These are phyloP conservation scores for Terrapene triunguis DNA, from an alignment of 2,113 vertebrate species.

Conservation along the genomic window DNA sequence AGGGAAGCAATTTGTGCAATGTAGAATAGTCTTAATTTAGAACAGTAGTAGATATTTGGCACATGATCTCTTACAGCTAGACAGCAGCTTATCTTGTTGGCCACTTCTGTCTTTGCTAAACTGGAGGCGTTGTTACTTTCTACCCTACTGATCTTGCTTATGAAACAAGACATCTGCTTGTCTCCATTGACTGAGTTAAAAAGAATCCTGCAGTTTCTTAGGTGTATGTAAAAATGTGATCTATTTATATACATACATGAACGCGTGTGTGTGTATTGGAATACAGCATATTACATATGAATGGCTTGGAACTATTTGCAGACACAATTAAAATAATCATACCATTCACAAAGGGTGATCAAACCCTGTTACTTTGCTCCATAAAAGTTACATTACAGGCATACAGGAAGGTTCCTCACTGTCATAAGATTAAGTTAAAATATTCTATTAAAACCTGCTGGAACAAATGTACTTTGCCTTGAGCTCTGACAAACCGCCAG, in stretches of 20 bases:
- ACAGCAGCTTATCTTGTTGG: not conserved
- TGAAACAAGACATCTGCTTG: not conserved
- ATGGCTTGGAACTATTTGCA: not conserved
- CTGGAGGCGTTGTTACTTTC: not conserved
- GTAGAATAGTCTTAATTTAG: constrained; percentile 15
- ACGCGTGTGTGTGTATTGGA: not conserved
- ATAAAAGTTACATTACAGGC: not conserved
- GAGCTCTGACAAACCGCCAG: not conserved
- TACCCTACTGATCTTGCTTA: not conserved
- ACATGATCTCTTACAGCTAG: not conserved
- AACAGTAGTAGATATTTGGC: not conserved
- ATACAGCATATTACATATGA: not conserved
- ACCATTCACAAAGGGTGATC: not conserved
- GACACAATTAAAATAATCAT: not conserved
- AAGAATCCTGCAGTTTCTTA: not conserved
- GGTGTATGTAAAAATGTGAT: not conserved
- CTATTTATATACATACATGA: not conserved
- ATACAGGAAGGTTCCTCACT: not conserved
- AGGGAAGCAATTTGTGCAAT: not conserved
- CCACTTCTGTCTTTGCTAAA: not conserved
- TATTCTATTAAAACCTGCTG: not conserved
- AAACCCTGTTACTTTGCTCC: not conserved
- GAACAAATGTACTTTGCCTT: not conserved
- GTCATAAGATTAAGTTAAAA: not conserved
- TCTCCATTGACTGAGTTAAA: not conserved